These are phyloP conservation scores for Mythimna vitellina DNA, from an alignment of 2,888 invertebrate genomes.

Conservation along the genomic window DNA sequence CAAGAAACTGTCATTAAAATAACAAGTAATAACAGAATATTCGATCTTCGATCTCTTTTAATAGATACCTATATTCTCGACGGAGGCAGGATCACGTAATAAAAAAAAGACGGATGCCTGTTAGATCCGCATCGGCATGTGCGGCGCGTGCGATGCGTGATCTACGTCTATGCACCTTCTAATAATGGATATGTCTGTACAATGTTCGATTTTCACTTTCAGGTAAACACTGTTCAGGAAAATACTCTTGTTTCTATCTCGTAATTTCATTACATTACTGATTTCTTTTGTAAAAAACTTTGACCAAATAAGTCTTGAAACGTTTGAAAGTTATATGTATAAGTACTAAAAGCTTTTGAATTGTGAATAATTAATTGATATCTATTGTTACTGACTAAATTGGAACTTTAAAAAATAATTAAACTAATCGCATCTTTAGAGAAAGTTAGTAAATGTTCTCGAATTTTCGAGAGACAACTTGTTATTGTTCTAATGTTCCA, in stretches of 20 bases:
- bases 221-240: conserved; percentile 68
- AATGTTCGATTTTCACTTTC: conserved; percentile 86
- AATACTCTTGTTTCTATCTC: conserved; percentile 47
- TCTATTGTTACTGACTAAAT: not conserved
- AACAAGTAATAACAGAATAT: conserved; percentile 82
- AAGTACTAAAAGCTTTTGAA: not conserved
- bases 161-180: conserved; percentile 65
- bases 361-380: not conserved
- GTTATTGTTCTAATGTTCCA: conserved; percentile 47
- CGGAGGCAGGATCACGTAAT: conserved; percentile 69
- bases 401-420: not conserved
- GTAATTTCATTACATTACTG: conserved; percentile 20
- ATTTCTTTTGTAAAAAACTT: conserved; percentile 8
- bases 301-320: not conserved
- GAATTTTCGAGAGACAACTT: conserved; percentile 45
- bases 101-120: conserved; percentile 69
- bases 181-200: conserved; percentile 72
- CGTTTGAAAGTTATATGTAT: not conserved
- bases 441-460: conserved; percentile 40
- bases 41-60: conserved; percentile 74
- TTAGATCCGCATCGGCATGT: conserved; percentile 68
- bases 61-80: conserved; percentile 71
- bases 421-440: not conserved
- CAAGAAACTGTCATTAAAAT: conserved; percentile 86
- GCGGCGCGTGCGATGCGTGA: conserved; percentile 74